A percentile compares a stretch with the other conserved stretches of the same genome.
phyloP scores from a whole-genome alignment of 2,888 invertebrate genomes.

The Dryomyza anilis region DNA sequence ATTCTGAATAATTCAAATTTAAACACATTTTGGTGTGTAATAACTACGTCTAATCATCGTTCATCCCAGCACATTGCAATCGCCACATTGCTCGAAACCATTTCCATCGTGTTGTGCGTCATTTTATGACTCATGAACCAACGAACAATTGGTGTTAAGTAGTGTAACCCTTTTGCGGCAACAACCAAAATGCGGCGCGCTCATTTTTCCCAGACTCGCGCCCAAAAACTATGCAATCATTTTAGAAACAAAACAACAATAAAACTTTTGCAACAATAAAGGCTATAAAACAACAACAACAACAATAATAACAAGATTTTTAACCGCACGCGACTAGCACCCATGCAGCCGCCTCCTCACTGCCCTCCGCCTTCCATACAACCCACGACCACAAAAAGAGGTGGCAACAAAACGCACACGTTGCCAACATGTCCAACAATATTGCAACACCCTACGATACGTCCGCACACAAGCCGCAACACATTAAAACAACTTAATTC shows the following conservation, averaged over 20 bases:
- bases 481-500: constrained; percentile 20
- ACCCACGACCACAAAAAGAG: neutral
- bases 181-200: too few species aligned
- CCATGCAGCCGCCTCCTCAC: too few species aligned
- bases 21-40: too few species aligned
- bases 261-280: too few species aligned
- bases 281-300: neutral
- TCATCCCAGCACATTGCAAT: too few species aligned
- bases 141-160: neutral
- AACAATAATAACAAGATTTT: neutral
- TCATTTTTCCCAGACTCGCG: too few species aligned
- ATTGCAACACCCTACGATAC: neutral
- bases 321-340: constrained; percentile 3
- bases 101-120: neutral
- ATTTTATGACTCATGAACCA: neutral
- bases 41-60: too few species aligned
- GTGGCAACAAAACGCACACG: constrained; percentile 1
- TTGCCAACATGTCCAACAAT: neutral
- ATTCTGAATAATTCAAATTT: too few species aligned
- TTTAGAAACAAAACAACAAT: too few species aligned
- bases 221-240: constrained; percentile 6
- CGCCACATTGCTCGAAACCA: too few species aligned
- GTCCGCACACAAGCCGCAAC: neutral
- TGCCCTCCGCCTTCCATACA: too few species aligned
- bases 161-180: too few species aligned